phyloP scores from a whole-genome alignment of 1,140 invertebrate species.

The Trichogramma pretiosum region DNA sequence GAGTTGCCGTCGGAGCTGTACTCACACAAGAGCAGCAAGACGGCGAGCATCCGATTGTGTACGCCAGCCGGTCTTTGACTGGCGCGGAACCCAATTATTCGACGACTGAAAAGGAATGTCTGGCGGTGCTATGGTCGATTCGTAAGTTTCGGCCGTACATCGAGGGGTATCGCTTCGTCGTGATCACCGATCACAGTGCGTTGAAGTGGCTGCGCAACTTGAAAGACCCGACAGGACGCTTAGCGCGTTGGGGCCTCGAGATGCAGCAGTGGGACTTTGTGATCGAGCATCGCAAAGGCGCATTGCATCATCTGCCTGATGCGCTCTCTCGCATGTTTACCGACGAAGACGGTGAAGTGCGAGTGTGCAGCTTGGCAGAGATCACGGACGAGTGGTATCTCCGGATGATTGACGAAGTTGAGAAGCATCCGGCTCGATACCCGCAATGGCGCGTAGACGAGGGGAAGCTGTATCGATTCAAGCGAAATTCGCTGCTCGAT shows the following conservation, averaged over 20 bases:
- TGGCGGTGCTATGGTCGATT: no score
- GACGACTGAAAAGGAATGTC: no score
- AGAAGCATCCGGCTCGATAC: background rate
- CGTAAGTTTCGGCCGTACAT: background rate
- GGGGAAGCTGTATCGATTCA: background rate
- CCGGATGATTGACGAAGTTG: no score
- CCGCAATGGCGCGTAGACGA: background rate
- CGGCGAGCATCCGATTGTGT: background rate
- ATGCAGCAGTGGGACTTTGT: no score
- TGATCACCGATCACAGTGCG: no score
- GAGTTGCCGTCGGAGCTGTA: background rate
- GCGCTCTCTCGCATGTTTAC: constrained; percentile 24
- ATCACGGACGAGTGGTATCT: background rate
- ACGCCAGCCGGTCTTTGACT: background rate
- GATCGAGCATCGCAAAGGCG: constrained; percentile 37
- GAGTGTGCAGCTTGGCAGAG: constrained; percentile 2
- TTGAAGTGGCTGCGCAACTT: no score
- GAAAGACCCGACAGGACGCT: no score
- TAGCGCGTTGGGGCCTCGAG: constrained; percentile 33
- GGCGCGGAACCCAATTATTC: background rate
- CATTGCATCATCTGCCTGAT: constrained; percentile 32
- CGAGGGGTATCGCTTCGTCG: background rate
- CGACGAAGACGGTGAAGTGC: background rate
- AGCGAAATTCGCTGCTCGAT: background rate
- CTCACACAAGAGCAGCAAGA: background rate